Evolutionary conservation across 2,797 vertebrate species (phyloP), one percentile per base, ranked within the genome.

Genomic region (Thamnophis elegans): DNA sequence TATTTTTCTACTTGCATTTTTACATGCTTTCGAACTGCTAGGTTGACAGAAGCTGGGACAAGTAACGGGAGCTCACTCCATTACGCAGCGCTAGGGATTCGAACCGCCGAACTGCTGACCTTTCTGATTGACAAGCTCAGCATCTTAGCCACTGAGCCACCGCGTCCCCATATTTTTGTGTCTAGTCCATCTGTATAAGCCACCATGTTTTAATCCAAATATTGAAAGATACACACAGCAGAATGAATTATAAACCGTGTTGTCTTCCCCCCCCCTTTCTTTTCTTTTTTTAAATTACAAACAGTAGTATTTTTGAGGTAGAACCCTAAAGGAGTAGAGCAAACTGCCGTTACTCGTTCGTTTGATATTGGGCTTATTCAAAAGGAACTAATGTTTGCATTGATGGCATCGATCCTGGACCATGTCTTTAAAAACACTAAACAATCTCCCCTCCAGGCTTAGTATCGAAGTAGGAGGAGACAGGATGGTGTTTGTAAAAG

Each of bases 361-460:
- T 93, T 95, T 94, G 89, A 92, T 95, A 96, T 94, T 95, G 94
- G 95, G 94, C 93, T 89, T 96, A 96, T 96, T 97, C 96, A 96
- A 97, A 96, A 95, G 93, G 59, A 96, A 95, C 10, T 92, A 86
- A 89, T 60, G 93, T 97, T 97, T 97, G 93, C 95, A 92, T 95
- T 95, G 95, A 93, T 91, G 94, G 94, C 97, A 96, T 96, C 97
- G 96, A 97, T 95, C 97, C 95, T 95, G 94, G 93, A 95, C 94
- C 95, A 94, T 92, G 96, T 97, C 96, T 51, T 68, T 95, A 94
- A 82, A 90, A 95, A 95, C 82, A 51, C 60, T 56, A 58, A 78
- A 42, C 32, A 78, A 42, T 20, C 68, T 20, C 32, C 32, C 18
- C 32, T 42, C 5, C 5, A 13, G 16, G 47, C 93, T 88, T 94